phyloP scores from a whole-genome alignment of 92 coral and sea anemone species.

The Chrysogorgia sp. region DNA sequence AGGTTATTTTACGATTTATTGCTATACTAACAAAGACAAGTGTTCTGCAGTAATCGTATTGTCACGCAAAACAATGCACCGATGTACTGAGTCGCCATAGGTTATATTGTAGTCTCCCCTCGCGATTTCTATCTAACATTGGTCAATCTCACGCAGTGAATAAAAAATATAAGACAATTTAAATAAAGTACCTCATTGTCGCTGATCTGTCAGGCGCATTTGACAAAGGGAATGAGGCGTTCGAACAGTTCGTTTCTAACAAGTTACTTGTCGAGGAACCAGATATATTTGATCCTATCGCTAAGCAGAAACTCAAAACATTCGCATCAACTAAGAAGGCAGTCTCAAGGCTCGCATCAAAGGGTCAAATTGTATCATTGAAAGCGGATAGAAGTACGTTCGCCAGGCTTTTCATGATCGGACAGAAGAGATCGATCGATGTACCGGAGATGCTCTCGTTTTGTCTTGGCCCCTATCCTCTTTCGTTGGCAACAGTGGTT shows the following conservation, averaged over 20 bases:
- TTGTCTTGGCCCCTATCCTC: constrained; percentile 40
- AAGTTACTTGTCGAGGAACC: constrained; percentile 39
- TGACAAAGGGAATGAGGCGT: constrained; percentile 42
- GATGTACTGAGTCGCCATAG: constrained; percentile 25
- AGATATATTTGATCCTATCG: constrained; percentile 18
- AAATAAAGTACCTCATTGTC: constrained; percentile 20
- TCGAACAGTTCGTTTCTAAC: constrained; percentile 24
- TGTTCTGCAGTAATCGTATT: constrained; percentile 18
- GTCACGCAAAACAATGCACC: background rate
- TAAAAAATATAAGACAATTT: constrained; percentile 15
- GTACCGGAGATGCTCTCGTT: constrained; percentile 21
- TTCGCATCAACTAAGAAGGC: constrained; percentile 21
- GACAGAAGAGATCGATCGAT: constrained; percentile 8
- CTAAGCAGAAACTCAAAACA: constrained; percentile 34
- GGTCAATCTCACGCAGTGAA: constrained; percentile 15
- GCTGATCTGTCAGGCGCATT: constrained; percentile 21
- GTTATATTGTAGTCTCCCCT: constrained; percentile 19
- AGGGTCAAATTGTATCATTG: constrained; percentile 34
- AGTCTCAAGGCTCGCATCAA: background rate
- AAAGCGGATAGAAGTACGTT: constrained; percentile 15
- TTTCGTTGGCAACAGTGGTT: constrained; percentile 36
- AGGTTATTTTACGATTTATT: constrained; percentile 4
- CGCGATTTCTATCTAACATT: constrained; percentile 21
- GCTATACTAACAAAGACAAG: background rate
- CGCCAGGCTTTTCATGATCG: constrained; percentile 6